Conservation (phyloP, 2,888 invertebrate genomes). For the Drosophila maculinotata region DNA sequence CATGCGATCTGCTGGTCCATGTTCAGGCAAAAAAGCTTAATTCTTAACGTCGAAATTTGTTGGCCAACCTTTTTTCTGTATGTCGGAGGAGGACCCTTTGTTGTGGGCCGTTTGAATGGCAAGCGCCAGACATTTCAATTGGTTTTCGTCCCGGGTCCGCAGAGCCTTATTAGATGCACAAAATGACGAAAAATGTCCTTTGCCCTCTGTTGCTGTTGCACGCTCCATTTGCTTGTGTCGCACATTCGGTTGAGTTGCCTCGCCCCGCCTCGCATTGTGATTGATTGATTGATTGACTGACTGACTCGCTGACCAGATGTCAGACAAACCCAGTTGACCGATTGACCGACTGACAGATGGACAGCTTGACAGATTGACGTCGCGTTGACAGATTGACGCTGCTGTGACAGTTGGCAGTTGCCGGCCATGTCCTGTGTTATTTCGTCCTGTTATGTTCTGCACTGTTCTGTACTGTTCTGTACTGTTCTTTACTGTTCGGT, state of each 20-base stretch:
- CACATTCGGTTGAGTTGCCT: slow-evolving; percentile 38
- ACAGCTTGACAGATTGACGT: slow-evolving; percentile 28
- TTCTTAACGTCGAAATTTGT: too few relatives aligned
- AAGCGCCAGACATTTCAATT: slow-evolving; percentile 27
- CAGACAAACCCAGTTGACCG: slow-evolving; percentile 32
- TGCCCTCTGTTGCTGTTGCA: background rate
- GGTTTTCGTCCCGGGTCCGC: slow-evolving; percentile 11
- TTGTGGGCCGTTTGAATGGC: slow-evolving; percentile 15
- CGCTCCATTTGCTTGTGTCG: slow-evolving; percentile 45
- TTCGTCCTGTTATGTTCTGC: background rate
- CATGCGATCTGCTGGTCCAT: background rate
- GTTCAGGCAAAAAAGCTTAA: background rate
- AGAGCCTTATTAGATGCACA: slow-evolving; percentile 21
- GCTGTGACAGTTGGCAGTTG: slow-evolving; percentile 32
- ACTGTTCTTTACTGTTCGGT: background rate
- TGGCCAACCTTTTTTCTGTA: slow-evolving; percentile 8
- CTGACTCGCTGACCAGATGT: slow-evolving; percentile 52
- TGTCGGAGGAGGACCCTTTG: background rate
- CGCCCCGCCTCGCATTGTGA: slow-evolving; percentile 7
- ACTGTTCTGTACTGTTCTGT: background rate
- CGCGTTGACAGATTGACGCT: slow-evolving; percentile 29
- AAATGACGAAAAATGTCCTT: slow-evolving; percentile 27
- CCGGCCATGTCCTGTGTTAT: slow-evolving; percentile 8
- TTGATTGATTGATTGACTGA: slow-evolving; percentile 57
- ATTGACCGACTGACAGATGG: slow-evolving; percentile 43